Base-by-base conservation (phyloP, 2,113 vertebrate genomes). In the Channa argus region DNA sequence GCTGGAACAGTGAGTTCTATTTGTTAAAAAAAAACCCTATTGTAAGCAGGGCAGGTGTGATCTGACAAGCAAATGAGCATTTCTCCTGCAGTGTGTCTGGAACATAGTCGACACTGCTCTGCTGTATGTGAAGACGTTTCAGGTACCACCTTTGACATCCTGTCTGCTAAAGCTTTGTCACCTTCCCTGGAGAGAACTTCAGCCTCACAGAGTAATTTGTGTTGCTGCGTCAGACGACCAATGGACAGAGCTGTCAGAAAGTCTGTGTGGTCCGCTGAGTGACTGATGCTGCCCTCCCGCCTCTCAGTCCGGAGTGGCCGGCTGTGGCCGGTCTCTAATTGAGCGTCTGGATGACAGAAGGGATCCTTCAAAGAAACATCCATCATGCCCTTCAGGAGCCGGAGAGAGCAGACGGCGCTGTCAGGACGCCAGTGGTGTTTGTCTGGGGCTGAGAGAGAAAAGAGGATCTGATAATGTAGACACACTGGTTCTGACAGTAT, bases 341-440 rank as follows among this genome's bases (percentile, higher is more conserved):
- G 82, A 71, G 68, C 74, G 46, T 85, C 89, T 74, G 74, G 86
- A 83, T 80, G 87, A 83, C 87, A 88, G 82, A 78, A 69, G 68
- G 80, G 77, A 80, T 67, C 71, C 63, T 70, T 73, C 58, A 74
- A 50, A 71, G 52, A 63, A 6, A 50, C 59, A 82, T 87, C 71
- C 63, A 87, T 84, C 85, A 82, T 66, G 83, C 83, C 61, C 43
- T 55, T 74, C 55, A 63, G 58, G 71, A 82, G 71, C 65, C 34
- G 9, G 52, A 2, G 58, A 59, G 68, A 70, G 77, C 82, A 79
- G 73, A 58, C 61, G 45, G 71, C 37, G 7, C 45, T 39, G 65
- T 65, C 76, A 63, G 34, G 61, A 76, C 52, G 10, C 58, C 5
- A 38, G 53, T 41, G 36, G 65, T 36, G 70, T 77, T 80, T 70